Conservation (phyloP, 2,888 invertebrate species). For the Sussaba pulchella region DNA sequence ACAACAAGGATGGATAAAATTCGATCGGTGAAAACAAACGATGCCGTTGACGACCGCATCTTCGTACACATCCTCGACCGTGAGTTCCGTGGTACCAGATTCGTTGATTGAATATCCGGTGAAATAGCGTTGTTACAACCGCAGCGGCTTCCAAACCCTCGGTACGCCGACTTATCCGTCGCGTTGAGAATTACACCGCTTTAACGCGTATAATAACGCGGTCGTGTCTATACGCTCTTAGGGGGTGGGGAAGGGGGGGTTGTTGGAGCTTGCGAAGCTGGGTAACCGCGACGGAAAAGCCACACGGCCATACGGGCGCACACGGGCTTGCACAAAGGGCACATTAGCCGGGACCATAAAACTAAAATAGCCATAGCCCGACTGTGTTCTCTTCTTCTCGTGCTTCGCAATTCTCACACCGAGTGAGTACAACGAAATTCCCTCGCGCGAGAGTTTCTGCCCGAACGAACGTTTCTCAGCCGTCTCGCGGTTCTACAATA, state of each 20-base stretch:
- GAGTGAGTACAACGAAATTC: slow-evolving; percentile 64
- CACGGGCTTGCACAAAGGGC: slow-evolving; percentile 78
- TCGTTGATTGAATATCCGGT: slow-evolving; percentile 64
- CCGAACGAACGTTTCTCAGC: slow-evolving; percentile 59
- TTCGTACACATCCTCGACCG: too few relatives aligned
- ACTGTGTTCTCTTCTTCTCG: slow-evolving; percentile 60
- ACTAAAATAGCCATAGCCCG: slow-evolving; percentile 76
- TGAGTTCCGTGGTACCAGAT: too few relatives aligned
- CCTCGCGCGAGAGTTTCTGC: slow-evolving; percentile 64
- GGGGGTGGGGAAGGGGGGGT: too few relatives aligned
- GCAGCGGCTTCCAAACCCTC: slow-evolving; percentile 52
- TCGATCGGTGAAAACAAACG: too few relatives aligned
- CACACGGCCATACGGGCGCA: slow-evolving; percentile 58
- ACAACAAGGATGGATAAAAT: too few relatives aligned
- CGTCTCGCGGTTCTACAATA: slow-evolving; percentile 47
- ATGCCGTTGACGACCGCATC: too few relatives aligned
- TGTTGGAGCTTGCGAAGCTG: slow-evolving; percentile 68
- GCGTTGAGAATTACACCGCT: slow-evolving; percentile 14
- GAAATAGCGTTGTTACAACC: slow-evolving; percentile 47
- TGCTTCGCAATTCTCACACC: slow-evolving; percentile 49
- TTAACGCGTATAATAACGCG: too few relatives aligned
- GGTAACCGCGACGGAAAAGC: slow-evolving; percentile 75
- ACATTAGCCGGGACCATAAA: slow-evolving; percentile 80
- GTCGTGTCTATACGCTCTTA: too few relatives aligned
- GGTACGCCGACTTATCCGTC: slow-evolving; percentile 36